A percentile compares a stretch with the other conserved stretches of the same genome.
Conservation (phyloP, 2,113 vertebrate genomes). For the Pimephales promelas region DNA sequence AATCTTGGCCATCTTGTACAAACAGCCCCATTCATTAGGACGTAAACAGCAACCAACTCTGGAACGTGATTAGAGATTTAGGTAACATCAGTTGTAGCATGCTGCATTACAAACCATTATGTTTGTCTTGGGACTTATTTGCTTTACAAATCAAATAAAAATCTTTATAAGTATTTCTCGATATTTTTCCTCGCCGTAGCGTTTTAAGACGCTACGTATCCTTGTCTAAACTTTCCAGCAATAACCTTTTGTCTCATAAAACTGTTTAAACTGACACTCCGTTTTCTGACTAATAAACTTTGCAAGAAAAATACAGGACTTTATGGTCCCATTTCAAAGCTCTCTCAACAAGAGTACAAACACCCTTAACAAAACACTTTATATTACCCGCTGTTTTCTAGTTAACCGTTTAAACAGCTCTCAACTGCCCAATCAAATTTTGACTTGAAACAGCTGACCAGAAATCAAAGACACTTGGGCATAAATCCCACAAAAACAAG, state of each 20-base stretch:
- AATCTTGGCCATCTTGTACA: neutral
- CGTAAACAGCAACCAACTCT: neutral
- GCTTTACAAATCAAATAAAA: constrained; percentile 25
- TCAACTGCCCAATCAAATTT: constrained; percentile 33
- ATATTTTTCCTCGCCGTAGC: neutral
- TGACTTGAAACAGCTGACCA: constrained; percentile 21
- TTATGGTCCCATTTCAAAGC: constrained; percentile 8
- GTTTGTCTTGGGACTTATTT: constrained; percentile 12
- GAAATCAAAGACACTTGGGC: constrained; percentile 28
- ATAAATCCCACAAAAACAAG: constrained; percentile 20
- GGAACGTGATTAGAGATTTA: neutral
- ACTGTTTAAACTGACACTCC: constrained; percentile 12
- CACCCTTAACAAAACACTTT: constrained; percentile 16
- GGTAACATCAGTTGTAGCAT: neutral
- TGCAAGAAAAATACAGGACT: constrained; percentile 1
- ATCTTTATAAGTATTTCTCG: neutral
- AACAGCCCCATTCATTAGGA: neutral
- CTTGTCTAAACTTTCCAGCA: constrained; percentile 34
- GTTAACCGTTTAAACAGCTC: neutral
- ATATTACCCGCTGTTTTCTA: constrained; percentile 12
- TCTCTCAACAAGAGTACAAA: neutral
- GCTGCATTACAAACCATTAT: neutral
- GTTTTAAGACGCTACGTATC: neutral
- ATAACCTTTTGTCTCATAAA: constrained; percentile 28
- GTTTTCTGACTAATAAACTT: constrained; percentile 33